Evolutionary conservation across 1,140 invertebrate species (phyloP).

Genomic region (Drosophila bocki): DNA sequence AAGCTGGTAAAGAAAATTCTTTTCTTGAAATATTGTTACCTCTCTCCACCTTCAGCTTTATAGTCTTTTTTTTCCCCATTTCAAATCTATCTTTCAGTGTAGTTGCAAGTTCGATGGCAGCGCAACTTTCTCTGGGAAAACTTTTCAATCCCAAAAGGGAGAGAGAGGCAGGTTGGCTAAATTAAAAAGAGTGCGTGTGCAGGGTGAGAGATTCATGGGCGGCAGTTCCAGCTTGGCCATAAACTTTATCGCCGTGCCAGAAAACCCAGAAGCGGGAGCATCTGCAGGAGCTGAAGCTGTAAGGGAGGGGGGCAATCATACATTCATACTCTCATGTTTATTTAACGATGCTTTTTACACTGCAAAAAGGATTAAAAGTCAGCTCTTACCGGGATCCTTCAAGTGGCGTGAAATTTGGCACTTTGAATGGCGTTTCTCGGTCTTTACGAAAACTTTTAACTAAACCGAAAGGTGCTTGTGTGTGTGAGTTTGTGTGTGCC

Average conservation of each 20-base stretch:
- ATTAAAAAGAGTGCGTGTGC: slow-evolving; percentile 45
- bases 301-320: slow-evolving; percentile 44
- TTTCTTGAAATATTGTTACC: no score
- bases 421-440: slow-evolving; percentile 61
- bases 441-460: slow-evolving; percentile 72
- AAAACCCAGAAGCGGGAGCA: slow-evolving; percentile 12
- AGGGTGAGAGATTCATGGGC: slow-evolving; percentile 28
- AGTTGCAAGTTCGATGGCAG: neutral
- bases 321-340: slow-evolving; percentile 82
- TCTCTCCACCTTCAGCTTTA: no score
- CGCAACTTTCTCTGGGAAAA: slow-evolving; percentile 19
- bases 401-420: slow-evolving; percentile 78
- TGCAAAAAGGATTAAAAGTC: slow-evolving; percentile 77
- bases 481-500: slow-evolving; percentile 19
- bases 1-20: no score
- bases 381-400: slow-evolving; percentile 28
- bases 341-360: slow-evolving; percentile 81
- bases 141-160: slow-evolving; percentile 27
- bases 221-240: slow-evolving; percentile 49
- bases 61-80: no score
- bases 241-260: slow-evolving; percentile 62
- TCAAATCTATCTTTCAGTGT: slow-evolving; percentile 12
- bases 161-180: slow-evolving; percentile 45
- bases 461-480: slow-evolving; percentile 59
- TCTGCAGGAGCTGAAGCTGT: slow-evolving; percentile 3